phyloP scores from a whole-genome alignment of 2,113 vertebrate genomes.

The Mustela nigripes region DNA sequence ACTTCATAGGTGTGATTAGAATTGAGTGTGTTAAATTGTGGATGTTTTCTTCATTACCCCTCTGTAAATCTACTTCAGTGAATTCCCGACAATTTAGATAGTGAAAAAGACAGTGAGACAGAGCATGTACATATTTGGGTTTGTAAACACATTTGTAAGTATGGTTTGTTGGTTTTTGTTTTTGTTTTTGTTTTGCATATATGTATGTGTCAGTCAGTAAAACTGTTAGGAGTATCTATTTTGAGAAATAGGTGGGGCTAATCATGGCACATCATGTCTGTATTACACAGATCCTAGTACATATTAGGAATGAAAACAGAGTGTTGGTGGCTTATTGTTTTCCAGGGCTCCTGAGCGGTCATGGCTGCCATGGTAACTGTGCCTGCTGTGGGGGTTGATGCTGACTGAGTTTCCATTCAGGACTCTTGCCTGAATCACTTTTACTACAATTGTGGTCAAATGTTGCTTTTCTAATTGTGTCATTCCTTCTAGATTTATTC shows the following conservation, averaged over 20 bases:
- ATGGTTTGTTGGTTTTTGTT: background rate
- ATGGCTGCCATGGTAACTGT: background rate
- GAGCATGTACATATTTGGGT: background rate
- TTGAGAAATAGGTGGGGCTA: background rate
- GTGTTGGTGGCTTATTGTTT: background rate
- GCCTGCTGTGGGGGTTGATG: background rate
- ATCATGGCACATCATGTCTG: background rate
- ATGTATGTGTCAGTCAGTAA: background rate
- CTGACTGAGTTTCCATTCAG: background rate
- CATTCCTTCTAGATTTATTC: background rate
- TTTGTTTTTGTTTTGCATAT: background rate
- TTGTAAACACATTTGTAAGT: background rate
- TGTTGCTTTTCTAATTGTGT: background rate
- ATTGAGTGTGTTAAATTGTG: background rate
- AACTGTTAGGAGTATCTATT: background rate
- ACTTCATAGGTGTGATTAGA: background rate
- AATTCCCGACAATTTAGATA: background rate
- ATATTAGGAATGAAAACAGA: background rate
- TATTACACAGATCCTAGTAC: background rate
- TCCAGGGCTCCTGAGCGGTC: background rate
- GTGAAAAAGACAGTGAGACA: background rate
- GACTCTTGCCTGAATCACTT: background rate
- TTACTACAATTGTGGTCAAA: background rate
- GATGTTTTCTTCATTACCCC: background rate
- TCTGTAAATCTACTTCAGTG: background rate